phyloP scores from a whole-genome alignment of 2,113 vertebrate species.

The Paralichthys olivaceus region DNA sequence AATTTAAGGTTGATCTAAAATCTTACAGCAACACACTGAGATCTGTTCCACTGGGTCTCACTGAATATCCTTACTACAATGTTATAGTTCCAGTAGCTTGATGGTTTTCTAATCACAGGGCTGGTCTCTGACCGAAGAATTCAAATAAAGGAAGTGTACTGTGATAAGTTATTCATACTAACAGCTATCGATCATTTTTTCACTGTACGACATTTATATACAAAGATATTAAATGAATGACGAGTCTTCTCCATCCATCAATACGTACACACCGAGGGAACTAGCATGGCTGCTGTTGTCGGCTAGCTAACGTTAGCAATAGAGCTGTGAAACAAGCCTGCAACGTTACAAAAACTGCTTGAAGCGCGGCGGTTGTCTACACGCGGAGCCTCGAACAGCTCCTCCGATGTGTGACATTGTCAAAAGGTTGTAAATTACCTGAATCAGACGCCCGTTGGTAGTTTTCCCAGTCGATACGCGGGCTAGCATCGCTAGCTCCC shows the following conservation, averaged over 20 bases:
- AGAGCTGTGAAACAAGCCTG: neutral
- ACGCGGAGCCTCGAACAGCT: too few relatives aligned
- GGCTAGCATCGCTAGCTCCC: constrained; percentile 61
- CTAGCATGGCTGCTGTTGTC: constrained; percentile 48
- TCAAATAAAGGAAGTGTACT: neutral
- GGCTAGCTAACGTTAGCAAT: constrained; percentile 45
- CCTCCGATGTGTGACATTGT: neutral
- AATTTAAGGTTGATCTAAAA: neutral
- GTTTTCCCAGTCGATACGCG: constrained; percentile 42
- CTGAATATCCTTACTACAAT: neutral
- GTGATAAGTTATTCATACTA: neutral
- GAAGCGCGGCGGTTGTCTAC: neutral
- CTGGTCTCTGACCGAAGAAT: neutral
- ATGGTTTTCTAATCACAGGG: neutral
- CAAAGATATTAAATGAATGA: neutral
- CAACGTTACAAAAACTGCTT: neutral
- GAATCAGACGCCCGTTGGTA: constrained; percentile 25
- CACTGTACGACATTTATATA: too few relatives aligned
- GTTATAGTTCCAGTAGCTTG: neutral
- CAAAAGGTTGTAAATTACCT: constrained; percentile 54
- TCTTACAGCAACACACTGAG: neutral
- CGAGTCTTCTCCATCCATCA: constrained; percentile 2
- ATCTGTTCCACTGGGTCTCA: neutral
- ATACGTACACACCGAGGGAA: neutral
- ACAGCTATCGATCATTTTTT: neutral